Conservation (phyloP, 2,113 vertebrate genomes). For the Hydrochoerus hydrochaeris region DNA sequence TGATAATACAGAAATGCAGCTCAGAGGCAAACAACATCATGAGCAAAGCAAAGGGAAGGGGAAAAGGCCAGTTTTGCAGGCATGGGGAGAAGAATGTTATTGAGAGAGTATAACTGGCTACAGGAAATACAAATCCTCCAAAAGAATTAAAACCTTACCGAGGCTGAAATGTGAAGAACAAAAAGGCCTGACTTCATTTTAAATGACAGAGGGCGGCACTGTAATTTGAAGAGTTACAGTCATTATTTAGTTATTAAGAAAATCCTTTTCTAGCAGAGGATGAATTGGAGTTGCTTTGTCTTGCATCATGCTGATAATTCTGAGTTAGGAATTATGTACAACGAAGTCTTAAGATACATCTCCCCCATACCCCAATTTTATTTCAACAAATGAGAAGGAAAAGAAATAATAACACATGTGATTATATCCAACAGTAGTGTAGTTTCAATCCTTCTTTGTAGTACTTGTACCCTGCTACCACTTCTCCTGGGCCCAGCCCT, state of each 20-base stretch:
- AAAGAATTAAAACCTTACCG: background rate
- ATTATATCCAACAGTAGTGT: background rate
- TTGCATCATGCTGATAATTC: background rate
- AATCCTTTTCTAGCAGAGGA: background rate
- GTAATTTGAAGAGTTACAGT: background rate
- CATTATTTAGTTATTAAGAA: slow-evolving; percentile 26
- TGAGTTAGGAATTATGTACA: background rate
- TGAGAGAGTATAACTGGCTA: background rate
- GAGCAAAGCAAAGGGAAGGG: background rate
- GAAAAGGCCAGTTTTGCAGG: background rate
- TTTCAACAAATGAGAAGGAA: slow-evolving; percentile 13
- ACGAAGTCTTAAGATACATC: background rate
- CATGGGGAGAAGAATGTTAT: background rate
- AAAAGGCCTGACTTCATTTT: background rate
- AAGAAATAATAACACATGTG: background rate
- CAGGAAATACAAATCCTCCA: background rate
- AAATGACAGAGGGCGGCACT: background rate
- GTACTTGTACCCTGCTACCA: background rate
- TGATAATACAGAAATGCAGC: background rate
- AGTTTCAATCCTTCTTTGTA: background rate
- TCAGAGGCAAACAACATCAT: slow-evolving; percentile 12
- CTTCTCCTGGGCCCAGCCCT: background rate
- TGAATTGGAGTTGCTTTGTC: background rate
- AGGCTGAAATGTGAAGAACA: background rate
- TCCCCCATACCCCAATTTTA: background rate